Evolutionary conservation across 2,113 vertebrate genomes (phyloP).

Genomic region (Hemichromis elongatus): DNA sequence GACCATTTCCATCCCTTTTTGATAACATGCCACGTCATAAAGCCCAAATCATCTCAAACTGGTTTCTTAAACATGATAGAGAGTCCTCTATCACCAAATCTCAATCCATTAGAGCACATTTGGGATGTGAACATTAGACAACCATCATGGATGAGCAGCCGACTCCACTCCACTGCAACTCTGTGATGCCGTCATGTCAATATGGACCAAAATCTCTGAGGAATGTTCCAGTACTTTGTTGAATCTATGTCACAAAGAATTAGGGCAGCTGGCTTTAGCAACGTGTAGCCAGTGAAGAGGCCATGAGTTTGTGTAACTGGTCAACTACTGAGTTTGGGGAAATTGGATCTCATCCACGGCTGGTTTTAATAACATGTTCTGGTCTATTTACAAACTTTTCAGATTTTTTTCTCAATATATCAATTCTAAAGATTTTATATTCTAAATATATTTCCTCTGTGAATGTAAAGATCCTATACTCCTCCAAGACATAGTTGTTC

Average conservation of each 20-base stretch:
- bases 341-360: neutral
- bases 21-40: accelerated
- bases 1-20: neutral
- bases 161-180: neutral
- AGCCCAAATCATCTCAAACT: neutral
- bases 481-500: neutral
- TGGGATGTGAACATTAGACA: neutral
- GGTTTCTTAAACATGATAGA: neutral
- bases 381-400: neutral
- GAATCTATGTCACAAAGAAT: neutral
- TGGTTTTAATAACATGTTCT: neutral
- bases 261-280: neutral
- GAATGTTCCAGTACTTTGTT: neutral
- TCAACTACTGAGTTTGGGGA: neutral
- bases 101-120: neutral
- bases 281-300: neutral
- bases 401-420: neutral
- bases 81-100: neutral
- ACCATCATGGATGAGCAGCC: neutral
- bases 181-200: neutral
- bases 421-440: neutral
- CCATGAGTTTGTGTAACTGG: neutral
- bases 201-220: neutral
- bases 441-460: neutral
- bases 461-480: neutral